A percentile compares a stretch with the other conserved stretches of the same genome.
phyloP scores from a whole-genome alignment of 2,113 vertebrate species.

The Athene cunicularia region DNA sequence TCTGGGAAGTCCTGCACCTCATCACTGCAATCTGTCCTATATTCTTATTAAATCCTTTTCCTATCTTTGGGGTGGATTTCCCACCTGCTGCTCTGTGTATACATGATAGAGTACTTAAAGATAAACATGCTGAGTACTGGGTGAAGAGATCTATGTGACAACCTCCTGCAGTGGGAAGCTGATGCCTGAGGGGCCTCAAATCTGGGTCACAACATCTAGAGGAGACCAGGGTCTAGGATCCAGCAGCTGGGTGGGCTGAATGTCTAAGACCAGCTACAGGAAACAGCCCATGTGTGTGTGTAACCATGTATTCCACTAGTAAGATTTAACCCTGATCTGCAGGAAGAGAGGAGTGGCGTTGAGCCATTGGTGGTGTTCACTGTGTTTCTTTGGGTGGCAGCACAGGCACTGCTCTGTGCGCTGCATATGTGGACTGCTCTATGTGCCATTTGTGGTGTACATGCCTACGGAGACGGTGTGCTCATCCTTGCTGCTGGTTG shows the following conservation, averaged over 20 bases:
- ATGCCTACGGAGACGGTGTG: neutral
- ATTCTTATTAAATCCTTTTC: neutral
- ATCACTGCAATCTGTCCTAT: neutral
- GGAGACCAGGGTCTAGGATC: neutral
- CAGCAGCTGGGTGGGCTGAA: neutral
- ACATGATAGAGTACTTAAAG: neutral
- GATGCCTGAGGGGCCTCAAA: neutral
- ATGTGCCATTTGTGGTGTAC: neutral
- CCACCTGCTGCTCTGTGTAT: neutral
- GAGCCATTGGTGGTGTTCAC: neutral
- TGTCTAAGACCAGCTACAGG: neutral
- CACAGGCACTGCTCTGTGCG: neutral
- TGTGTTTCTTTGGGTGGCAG: neutral
- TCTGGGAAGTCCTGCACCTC: neutral
- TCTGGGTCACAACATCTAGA: neutral
- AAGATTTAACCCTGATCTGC: neutral
- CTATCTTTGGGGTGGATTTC: neutral
- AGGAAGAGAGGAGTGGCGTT: neutral
- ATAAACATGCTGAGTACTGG: neutral
- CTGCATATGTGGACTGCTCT: neutral
- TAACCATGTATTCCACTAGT: rapidly evolving
- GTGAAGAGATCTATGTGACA: neutral
- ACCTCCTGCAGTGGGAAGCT: neutral
- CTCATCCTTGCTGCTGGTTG: neutral
- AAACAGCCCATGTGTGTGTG: neutral